Evolutionary conservation across 1,140 invertebrate genomes (phyloP), one percentile per base, ranked within the genome.

Genomic region (Trachymyrmex septentrionalis): DNA sequence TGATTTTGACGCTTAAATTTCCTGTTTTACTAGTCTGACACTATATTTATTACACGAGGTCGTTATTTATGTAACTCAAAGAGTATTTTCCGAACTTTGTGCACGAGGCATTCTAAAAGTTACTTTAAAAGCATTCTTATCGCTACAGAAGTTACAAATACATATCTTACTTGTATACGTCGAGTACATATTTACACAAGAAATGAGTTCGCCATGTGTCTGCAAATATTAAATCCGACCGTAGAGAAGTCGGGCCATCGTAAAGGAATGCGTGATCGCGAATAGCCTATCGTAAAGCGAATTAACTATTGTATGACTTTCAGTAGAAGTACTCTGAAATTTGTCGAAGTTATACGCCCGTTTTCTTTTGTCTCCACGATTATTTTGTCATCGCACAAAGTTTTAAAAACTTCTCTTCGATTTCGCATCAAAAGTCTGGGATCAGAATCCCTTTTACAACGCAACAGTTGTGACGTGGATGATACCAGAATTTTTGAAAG

Each of bases 101-200:
- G n/a, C 24, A 19, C 3, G 19, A 14, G 19, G n/a, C n/a, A 44
- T 10, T 61, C 19, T 10, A 21, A 24, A 21, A 16, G 80, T 38
- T 61, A 6, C 55, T 75, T 48, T 61, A 50, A 75, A 61, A 50
- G 24, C 80, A 3, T 30, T 48, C 67, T 82, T 61, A 73, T 82
- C 55, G 48, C 30, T 24, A 50, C 7, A 19, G 24, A 84, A 61
- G 19, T 19, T 57, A 34, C 24, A 57, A 34, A 50, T 63, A 63
- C 21, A 71, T 48, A 72, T 82, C 73, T 73, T 44, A 44, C 30
- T 69, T 81, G 16, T 34, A 48, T 34, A 2, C 3, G 38, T 72
- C 69, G 27, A 3, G 80, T 75, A 84, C 67, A 84, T 84, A 73
- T 75, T 84, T 75, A 82, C 67, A 7, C 38, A 27, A 27, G 19